Percentiles rank a stretch among this genome's conserved stretches.
Conservation (phyloP, 2,888 invertebrate genomes). For the Xestia rhomboidea region DNA sequence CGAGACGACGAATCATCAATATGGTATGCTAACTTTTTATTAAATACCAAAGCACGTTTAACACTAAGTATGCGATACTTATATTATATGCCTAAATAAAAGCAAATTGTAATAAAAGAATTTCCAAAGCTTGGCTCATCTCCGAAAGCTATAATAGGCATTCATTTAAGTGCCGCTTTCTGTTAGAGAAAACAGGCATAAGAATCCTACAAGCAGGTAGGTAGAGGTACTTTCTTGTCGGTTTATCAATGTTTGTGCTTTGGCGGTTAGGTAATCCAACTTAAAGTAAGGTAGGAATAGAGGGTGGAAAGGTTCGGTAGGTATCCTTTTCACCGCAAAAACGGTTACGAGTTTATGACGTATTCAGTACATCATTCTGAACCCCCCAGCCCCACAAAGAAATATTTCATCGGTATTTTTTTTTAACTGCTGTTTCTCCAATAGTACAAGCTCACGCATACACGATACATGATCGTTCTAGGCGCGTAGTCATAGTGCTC, state of each 20-base stretch:
- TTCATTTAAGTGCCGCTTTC: neutral
- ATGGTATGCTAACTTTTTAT: neutral
- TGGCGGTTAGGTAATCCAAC: neutral
- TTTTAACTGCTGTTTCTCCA: no score
- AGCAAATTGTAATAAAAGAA: neutral
- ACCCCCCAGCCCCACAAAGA: no score
- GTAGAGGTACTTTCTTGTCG: neutral
- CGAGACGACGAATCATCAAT: constrained; percentile 22
- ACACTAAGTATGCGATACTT: neutral
- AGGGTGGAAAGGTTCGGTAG: no score
- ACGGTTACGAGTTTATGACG: no score
- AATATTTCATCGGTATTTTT: no score
- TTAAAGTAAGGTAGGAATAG: neutral
- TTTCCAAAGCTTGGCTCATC: neutral
- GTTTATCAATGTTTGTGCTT: neutral
- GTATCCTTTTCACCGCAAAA: no score
- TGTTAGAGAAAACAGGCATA: neutral
- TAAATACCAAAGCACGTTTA: neutral
- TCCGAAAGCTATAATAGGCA: neutral
- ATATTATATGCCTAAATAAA: neutral
- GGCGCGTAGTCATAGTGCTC: no score
- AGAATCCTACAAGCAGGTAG: neutral
- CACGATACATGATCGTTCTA: no score
- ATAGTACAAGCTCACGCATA: no score
- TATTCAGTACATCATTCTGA: no score